Percentiles rank a stretch among this genome's conserved stretches.
These are phyloP conservation scores for Terebella lapidaria DNA, from an alignment of 2,888 invertebrate genomes.

Conservation along the genomic window DNA sequence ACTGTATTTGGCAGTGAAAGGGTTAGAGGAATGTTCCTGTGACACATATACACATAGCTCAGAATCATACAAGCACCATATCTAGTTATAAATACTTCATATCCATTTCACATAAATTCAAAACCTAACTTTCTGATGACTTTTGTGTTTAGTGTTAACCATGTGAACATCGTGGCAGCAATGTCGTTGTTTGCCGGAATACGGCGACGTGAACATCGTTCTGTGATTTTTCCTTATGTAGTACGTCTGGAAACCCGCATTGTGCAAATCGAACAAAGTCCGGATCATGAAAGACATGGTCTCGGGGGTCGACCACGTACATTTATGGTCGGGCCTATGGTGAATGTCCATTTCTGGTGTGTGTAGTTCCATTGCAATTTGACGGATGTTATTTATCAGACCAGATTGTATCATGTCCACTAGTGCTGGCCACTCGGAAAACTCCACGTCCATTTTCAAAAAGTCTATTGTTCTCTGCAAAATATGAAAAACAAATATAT, in stretches of 20 bases:
- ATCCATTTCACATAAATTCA: too few species aligned
- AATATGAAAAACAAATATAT: not conserved
- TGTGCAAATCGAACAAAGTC: conserved; percentile 16
- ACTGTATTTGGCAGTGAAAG: too few species aligned
- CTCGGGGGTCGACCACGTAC: conserved; percentile 24
- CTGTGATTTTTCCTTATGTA: conserved; percentile 26
- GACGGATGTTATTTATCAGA: conserved; percentile 19
- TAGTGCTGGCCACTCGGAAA: conserved; percentile 46
- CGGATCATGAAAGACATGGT: conserved; percentile 25
- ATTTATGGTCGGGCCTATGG: conserved; percentile 16
- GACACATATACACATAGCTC: too few species aligned
- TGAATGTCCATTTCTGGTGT: conserved; percentile 30
- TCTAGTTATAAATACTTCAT: too few species aligned
- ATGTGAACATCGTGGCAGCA: conserved; percentile 29
- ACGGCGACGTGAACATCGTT: conserved; percentile 21
- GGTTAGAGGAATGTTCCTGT: too few species aligned
- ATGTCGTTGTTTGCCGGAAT: conserved; percentile 21
- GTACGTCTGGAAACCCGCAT: conserved; percentile 23
- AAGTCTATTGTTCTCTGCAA: conserved; percentile 46
- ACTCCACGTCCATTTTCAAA: conserved; percentile 52
- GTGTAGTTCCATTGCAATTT: conserved; percentile 26
- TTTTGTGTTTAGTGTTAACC: conserved; percentile 24
- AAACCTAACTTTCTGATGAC: not conserved
- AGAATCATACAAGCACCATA: too few species aligned
- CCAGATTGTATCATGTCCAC: conserved; percentile 23